Evolutionary conservation across 2,888 invertebrate genomes (phyloP).

Genomic region (Phorcus lineatus): DNA sequence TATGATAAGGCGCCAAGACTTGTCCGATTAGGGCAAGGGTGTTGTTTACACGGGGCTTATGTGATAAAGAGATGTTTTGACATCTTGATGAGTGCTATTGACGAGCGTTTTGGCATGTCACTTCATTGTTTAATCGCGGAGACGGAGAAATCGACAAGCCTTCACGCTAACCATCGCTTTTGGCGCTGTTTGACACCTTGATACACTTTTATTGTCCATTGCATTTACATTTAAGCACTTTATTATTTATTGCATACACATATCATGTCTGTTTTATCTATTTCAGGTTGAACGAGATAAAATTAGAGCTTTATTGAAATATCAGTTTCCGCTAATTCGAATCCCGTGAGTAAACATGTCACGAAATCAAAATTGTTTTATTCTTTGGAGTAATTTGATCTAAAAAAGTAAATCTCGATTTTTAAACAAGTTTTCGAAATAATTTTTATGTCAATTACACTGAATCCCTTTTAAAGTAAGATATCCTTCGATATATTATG

Average conservation of each 20-base stretch:
- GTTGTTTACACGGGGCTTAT: slow-evolving; percentile 3
- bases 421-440: no score
- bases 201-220: slow-evolving; percentile 11
- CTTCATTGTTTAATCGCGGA: neutral
- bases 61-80: slow-evolving; percentile 10
- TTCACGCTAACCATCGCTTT: neutral
- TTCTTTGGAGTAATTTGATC: no score
- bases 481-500: no score
- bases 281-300: neutral
- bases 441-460: no score
- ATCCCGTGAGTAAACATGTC: neutral
- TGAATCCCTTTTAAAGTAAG: no score
- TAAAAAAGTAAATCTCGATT: no score
- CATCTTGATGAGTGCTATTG: slow-evolving; percentile 6
- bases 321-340: neutral
- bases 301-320: neutral
- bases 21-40: neutral
- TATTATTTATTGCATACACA: neutral
- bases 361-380: no score
- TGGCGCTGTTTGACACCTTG: neutral
- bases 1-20: neutral
- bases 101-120: slow-evolving; percentile 12
- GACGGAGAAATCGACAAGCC: slow-evolving; percentile 12
- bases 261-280: neutral
- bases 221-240: neutral